Conservation (phyloP, 2,888 invertebrate genomes). For the Folsomia manolachei region DNA sequence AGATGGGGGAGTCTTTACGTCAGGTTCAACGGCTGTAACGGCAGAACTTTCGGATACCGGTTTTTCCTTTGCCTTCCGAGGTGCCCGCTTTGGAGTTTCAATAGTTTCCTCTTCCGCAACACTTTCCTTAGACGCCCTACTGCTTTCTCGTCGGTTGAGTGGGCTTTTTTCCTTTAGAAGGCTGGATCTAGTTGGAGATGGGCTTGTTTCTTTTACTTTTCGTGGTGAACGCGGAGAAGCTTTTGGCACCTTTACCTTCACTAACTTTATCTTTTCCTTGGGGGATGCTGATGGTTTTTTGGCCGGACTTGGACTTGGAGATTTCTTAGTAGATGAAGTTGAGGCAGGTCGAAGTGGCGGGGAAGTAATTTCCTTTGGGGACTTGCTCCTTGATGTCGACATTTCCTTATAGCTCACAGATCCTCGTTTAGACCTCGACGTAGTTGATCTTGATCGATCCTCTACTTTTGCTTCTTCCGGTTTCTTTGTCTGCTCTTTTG, state of each 20-base stretch:
- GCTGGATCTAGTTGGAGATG: neutral
- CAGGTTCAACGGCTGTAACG: neutral
- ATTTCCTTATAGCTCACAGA: neutral
- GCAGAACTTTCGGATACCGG: neutral
- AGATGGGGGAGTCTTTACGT: neutral
- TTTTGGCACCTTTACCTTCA: neutral
- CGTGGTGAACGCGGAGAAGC: neutral
- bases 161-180: neutral
- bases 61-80: neutral
- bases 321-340: neutral
- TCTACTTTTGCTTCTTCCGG: neutral
- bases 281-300: neutral
- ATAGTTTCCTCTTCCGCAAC: neutral
- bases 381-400: neutral
- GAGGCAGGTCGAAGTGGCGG: neutral
- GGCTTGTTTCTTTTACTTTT: conserved; percentile 2
- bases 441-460: neutral
- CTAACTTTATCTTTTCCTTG: neutral
- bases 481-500: conserved; percentile 2
- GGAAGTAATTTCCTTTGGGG: neutral
- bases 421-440: neutral
- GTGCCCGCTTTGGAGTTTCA: neutral
- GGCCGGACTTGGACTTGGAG: conserved; percentile 2
- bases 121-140: neutral
- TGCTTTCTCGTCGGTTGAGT: neutral